Conservation (phyloP, 1,140 invertebrate genomes). For the Octopus bimaculoides region DNA sequence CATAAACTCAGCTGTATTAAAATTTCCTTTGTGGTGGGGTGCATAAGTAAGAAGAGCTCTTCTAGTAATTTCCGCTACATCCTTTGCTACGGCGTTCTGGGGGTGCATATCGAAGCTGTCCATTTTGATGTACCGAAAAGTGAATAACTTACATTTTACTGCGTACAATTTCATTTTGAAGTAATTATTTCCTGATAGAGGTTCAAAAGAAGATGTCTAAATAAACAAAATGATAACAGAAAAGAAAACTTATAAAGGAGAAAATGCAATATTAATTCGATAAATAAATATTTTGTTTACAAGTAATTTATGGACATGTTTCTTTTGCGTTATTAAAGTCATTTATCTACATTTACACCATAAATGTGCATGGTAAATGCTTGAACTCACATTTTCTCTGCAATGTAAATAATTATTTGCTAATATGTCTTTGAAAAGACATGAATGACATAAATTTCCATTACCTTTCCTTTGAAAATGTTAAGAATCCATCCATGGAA, state of each 20-base stretch:
- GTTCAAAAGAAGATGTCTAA: conserved; percentile 31
- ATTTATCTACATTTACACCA: too few relatives aligned
- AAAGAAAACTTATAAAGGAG: background rate
- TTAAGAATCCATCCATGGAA: too few relatives aligned
- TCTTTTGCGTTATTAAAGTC: too few relatives aligned
- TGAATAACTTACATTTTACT: conserved; percentile 37
- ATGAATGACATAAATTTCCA: too few relatives aligned
- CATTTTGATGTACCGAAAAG: conserved; percentile 39
- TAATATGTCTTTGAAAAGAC: too few relatives aligned
- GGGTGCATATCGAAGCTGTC: background rate
- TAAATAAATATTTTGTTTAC: too few relatives aligned
- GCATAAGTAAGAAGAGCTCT: background rate
- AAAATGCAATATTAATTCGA: background rate
- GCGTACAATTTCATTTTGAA: conserved; percentile 38
- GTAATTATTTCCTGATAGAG: conserved; percentile 33
- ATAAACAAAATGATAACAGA: conserved; percentile 9
- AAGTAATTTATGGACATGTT: too few relatives aligned
- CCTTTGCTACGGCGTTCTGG: background rate
- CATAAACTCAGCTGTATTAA: background rate
- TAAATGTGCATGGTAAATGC: too few relatives aligned
- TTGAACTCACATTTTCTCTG: too few relatives aligned
- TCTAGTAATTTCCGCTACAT: background rate
- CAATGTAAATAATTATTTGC: too few relatives aligned
- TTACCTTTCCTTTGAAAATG: too few relatives aligned
- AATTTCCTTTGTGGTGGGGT: background rate